phyloP scores from a whole-genome alignment of 1,140 invertebrate genomes.

The Apis florea region DNA sequence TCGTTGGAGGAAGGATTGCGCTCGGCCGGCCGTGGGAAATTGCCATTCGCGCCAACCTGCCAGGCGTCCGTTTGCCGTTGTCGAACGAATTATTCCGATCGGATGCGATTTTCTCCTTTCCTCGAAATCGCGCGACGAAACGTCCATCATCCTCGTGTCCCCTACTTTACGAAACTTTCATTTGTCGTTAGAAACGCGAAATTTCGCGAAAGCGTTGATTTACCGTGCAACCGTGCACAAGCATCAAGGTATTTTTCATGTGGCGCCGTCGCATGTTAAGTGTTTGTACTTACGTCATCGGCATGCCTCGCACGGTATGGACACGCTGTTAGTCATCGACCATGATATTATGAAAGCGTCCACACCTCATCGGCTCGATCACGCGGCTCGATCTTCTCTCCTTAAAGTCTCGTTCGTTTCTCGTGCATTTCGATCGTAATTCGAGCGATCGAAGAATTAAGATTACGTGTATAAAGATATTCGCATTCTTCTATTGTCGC shows the following conservation, averaged over 20 bases:
- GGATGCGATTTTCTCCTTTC: not conserved
- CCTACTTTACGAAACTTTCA: conserved; percentile 8
- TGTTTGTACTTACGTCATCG: conserved; percentile 70
- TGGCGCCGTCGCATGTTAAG: conserved; percentile 36
- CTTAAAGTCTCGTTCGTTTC: too few relatives aligned
- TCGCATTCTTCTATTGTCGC: not conserved
- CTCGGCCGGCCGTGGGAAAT: conserved; percentile 42
- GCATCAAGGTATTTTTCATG: conserved; percentile 31
- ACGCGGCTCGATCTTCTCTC: not conserved
- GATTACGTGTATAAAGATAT: too few relatives aligned
- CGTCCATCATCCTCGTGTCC: not conserved
- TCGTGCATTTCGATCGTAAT: too few relatives aligned
- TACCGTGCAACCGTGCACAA: not conserved
- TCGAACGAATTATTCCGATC: not conserved
- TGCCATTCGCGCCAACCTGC: not conserved
- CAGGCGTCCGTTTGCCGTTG: not conserved
- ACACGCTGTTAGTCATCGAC: conserved; percentile 72
- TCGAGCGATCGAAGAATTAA: too few relatives aligned
- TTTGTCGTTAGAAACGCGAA: conserved; percentile 16
- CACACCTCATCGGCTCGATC: conserved; percentile 13
- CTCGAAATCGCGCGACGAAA: not conserved
- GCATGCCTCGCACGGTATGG: conserved; percentile 75
- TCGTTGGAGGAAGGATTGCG: conserved; percentile 42
- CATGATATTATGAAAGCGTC: conserved; percentile 48
- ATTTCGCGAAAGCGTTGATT: conserved; percentile 37